Evolutionary conservation across 2,888 invertebrate genomes (phyloP).

Genomic region (Euzetes globulus): DNA sequence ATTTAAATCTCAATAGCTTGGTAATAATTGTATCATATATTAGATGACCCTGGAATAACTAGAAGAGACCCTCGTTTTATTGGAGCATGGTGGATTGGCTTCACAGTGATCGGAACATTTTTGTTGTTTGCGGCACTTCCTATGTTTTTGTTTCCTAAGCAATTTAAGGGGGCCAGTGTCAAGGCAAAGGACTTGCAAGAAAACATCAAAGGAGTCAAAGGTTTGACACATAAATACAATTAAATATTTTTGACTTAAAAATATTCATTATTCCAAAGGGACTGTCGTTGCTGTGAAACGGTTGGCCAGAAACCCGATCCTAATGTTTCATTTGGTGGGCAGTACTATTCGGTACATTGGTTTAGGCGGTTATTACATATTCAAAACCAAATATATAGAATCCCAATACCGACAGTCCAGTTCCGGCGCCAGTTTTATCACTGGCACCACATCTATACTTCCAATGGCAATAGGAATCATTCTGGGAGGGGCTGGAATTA

Average conservation of each 20-base stretch:
- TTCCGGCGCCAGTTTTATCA: slow-evolving; percentile 40
- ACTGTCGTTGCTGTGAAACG: slow-evolving; percentile 31
- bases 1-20: too few relatives aligned
- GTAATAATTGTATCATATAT: background rate
- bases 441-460: slow-evolving; percentile 40
- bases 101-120: slow-evolving; percentile 41
- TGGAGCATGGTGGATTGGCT: slow-evolving; percentile 45
- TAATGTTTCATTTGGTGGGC: slow-evolving; percentile 40
- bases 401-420: slow-evolving; percentile 41
- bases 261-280: background rate
- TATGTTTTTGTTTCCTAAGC: slow-evolving; percentile 42
- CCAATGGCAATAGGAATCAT: slow-evolving; percentile 40
- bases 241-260: background rate
- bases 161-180: slow-evolving; percentile 22
- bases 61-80: slow-evolving; percentile 43
- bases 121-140: slow-evolving; percentile 40
- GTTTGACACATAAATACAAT: background rate
- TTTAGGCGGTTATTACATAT: slow-evolving; percentile 41
- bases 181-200: slow-evolving; percentile 27
- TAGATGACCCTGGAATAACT: slow-evolving; percentile 42
- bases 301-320: slow-evolving; percentile 40
- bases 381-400: slow-evolving; percentile 42
- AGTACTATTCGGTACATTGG: slow-evolving; percentile 41
- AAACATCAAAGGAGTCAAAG: slow-evolving; percentile 28
- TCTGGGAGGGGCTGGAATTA: slow-evolving; percentile 43